Evolutionary conservation across 2,888 invertebrate species (phyloP).

Genomic region (Meghimatium bilineatum): DNA sequence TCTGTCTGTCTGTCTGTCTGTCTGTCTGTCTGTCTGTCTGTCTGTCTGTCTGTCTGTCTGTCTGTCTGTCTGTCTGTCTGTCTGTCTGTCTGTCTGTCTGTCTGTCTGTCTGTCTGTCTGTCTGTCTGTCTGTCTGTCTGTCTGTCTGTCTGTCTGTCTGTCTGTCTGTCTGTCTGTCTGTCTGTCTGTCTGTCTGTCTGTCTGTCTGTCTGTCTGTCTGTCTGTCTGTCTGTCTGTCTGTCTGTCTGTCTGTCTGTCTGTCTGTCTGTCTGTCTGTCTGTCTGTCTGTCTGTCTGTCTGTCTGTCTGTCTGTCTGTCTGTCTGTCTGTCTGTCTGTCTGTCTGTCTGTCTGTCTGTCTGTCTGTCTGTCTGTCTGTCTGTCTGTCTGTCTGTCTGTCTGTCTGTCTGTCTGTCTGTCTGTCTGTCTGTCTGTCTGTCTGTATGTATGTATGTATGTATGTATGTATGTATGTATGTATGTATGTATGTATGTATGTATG

Average conservation of each 20-base stretch:
- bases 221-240: conserved; percentile 35
- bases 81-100: conserved; percentile 25
- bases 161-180: conserved; percentile 37
- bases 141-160: conserved; percentile 37
- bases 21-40: conserved; percentile 16
- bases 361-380: conserved; percentile 27
- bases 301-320: conserved; percentile 35
- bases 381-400: conserved; percentile 35
- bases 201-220: conserved; percentile 34
- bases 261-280: conserved; percentile 34
- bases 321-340: conserved; percentile 36
- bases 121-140: conserved; percentile 22
- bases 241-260: conserved; percentile 35
- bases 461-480: too few species aligned
- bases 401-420: conserved; percentile 39
- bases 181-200: conserved; percentile 36
- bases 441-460: too few species aligned
- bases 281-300: conserved; percentile 37
- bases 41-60: conserved; percentile 21
- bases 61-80: conserved; percentile 23
- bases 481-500: too few species aligned
- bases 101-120: conserved; percentile 24
- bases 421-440: conserved; percentile 31
- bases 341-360: conserved; percentile 33
- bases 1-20: conserved; percentile 22